Evolutionary conservation across 2,888 invertebrate species (phyloP).

Genomic region (Agrochola macilenta): DNA sequence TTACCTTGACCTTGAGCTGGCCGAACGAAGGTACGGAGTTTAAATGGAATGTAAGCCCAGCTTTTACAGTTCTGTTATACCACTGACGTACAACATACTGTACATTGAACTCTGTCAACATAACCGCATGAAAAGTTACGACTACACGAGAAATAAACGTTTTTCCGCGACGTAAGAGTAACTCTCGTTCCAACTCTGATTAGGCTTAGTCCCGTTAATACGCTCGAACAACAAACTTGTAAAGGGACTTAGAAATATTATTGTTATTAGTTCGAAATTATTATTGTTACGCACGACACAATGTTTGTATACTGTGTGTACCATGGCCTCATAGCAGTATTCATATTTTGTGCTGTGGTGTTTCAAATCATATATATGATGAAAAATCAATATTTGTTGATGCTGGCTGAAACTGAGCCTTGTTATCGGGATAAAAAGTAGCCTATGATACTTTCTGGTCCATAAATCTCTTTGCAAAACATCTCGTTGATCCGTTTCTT

Average conservation of each 20-base stretch:
- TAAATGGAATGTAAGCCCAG: neutral
- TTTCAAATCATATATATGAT: neutral
- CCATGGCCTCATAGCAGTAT: neutral
- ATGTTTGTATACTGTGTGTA: neutral
- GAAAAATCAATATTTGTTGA: neutral
- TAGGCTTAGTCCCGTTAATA: constrained; percentile 24
- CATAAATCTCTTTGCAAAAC: neutral
- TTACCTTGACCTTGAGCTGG: neutral
- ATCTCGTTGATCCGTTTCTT: neutral
- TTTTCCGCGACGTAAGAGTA: neutral
- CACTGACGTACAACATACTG: too few species aligned
- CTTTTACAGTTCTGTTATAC: neutral
- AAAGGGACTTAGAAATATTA: constrained; percentile 10
- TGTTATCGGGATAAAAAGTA: neutral
- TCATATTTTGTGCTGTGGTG: neutral
- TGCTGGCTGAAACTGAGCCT: too few species aligned
- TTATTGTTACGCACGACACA: constrained; percentile 3
- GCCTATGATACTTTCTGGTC: neutral
- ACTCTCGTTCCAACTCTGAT: constrained; percentile 20
- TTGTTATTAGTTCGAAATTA: constrained; percentile 35
- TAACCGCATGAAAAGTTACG: neutral
- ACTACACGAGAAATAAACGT: neutral
- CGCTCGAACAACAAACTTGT: constrained; percentile 41
- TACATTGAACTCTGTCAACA: neutral
- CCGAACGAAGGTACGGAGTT: neutral